A percentile compares a stretch with the other conserved stretches of the same genome.
Conservation (phyloP, 1,140 invertebrate genomes). For the Zaprionus vittiger region DNA sequence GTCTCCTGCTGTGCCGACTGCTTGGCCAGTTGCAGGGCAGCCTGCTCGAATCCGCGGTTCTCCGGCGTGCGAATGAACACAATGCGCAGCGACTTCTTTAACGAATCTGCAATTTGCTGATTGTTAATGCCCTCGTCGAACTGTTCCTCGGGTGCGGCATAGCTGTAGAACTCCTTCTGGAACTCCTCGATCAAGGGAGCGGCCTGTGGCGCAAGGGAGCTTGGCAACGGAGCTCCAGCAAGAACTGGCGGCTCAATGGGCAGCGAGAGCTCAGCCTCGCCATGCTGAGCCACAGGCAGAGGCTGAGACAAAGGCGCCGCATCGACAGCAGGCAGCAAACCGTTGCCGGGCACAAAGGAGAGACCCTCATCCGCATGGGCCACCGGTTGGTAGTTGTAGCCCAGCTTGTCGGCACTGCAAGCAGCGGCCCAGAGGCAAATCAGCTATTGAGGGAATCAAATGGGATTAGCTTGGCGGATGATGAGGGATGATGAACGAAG, state of each 20-base stretch:
- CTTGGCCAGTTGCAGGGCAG: slow-evolving; percentile 87
- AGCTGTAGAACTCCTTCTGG: slow-evolving; percentile 77
- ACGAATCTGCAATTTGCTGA: slow-evolving; percentile 76
- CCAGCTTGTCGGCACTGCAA: slow-evolving; percentile 67
- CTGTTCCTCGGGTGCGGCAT: slow-evolving; percentile 74
- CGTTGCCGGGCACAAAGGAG: slow-evolving; percentile 58
- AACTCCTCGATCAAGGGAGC: slow-evolving; percentile 62
- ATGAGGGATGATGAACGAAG: not conserved
- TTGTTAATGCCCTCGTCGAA: slow-evolving; percentile 63
- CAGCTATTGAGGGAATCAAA: slow-evolving; percentile 29
- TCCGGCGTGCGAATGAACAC: slow-evolving; percentile 93
- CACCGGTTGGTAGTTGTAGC: slow-evolving; percentile 75
- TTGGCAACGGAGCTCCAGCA: slow-evolving; percentile 11
- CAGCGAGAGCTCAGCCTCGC: slow-evolving; percentile 66
- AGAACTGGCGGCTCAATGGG: slow-evolving; percentile 49
- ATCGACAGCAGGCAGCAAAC: slow-evolving; percentile 39
- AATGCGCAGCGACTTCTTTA: slow-evolving; percentile 93
- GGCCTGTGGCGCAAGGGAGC: slow-evolving; percentile 27
- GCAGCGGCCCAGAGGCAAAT: slow-evolving; percentile 70
- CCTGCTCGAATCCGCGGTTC: slow-evolving; percentile 86
- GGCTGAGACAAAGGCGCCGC: slow-evolving; percentile 14
- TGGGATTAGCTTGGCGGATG: slow-evolving; percentile 4
- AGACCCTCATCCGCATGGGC: slow-evolving; percentile 67
- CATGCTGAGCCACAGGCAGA: slow-evolving; percentile 44
- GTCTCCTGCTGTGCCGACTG: slow-evolving; percentile 85